phyloP scores from a whole-genome alignment of 2,113 vertebrate genomes.

The Panthera leo region DNA sequence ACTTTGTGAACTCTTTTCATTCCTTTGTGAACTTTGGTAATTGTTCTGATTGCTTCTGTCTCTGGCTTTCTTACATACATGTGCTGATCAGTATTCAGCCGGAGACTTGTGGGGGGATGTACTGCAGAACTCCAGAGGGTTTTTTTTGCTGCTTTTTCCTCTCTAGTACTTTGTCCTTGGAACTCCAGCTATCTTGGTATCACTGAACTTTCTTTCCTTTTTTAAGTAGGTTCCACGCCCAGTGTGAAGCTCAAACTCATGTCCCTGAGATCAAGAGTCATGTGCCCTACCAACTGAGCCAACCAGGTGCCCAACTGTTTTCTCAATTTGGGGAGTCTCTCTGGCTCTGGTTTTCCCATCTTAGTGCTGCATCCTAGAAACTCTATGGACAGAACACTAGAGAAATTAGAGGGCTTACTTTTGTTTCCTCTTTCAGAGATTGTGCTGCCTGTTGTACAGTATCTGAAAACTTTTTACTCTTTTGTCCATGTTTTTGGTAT shows the following conservation, averaged over 20 bases:
- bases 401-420: neutral
- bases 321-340: neutral
- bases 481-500: neutral
- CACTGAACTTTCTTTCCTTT: neutral
- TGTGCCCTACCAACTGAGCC: no score
- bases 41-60: neutral
- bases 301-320: neutral
- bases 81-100: neutral
- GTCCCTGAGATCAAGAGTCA: no score
- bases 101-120: neutral
- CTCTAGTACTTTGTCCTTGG: neutral
- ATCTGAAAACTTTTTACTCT: slow-evolving; percentile 15
- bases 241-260: no score
- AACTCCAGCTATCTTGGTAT: neutral
- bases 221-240: no score
- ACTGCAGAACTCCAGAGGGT: neutral
- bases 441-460: neutral
- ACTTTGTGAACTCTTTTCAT: neutral
- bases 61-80: neutral
- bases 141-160: neutral
- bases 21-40: neutral
- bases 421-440: neutral
- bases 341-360: neutral
- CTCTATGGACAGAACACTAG: neutral
- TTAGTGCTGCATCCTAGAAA: neutral